Evolutionary conservation across 2,888 invertebrate genomes (phyloP).

Genomic region (Sipha maydis): DNA sequence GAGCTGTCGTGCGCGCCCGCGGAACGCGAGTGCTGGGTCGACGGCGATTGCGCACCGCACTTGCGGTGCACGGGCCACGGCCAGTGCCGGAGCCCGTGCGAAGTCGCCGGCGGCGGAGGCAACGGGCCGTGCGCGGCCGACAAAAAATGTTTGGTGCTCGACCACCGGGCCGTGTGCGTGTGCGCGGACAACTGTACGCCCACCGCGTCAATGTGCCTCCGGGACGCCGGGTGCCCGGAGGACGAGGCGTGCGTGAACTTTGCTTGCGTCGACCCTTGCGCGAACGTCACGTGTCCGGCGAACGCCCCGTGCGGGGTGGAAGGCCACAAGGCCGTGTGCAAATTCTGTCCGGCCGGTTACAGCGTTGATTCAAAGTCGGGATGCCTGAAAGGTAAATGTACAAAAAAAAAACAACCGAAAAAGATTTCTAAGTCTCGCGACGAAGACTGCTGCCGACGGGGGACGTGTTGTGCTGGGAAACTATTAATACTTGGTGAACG

Average conservation of each 20-base stretch:
- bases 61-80: conserved; percentile 82
- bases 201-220: conserved; percentile 85
- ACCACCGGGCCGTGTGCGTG: conserved; percentile 87
- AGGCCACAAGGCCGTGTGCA: conserved; percentile 94
- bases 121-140: conserved; percentile 79
- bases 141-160: conserved; percentile 87
- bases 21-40: conserved; percentile 80
- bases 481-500: no score
- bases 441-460: neutral
- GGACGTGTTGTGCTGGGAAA: neutral
- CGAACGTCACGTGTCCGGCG: conserved; percentile 83
- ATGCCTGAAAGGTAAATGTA: conserved; percentile 92
- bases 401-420: neutral
- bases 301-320: conserved; percentile 91
- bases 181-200: conserved; percentile 89
- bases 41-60: conserved; percentile 86
- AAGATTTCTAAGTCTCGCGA: neutral
- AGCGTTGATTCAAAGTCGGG: conserved; percentile 90
- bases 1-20: conserved; percentile 88
- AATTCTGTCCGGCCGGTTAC: conserved; percentile 94
- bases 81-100: conserved; percentile 88
- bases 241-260: conserved; percentile 88
- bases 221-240: conserved; percentile 88
- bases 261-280: conserved; percentile 91
- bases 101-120: conserved; percentile 68